phyloP scores from a whole-genome alignment of 2,113 vertebrate species.

The Ceyx margarethae region DNA sequence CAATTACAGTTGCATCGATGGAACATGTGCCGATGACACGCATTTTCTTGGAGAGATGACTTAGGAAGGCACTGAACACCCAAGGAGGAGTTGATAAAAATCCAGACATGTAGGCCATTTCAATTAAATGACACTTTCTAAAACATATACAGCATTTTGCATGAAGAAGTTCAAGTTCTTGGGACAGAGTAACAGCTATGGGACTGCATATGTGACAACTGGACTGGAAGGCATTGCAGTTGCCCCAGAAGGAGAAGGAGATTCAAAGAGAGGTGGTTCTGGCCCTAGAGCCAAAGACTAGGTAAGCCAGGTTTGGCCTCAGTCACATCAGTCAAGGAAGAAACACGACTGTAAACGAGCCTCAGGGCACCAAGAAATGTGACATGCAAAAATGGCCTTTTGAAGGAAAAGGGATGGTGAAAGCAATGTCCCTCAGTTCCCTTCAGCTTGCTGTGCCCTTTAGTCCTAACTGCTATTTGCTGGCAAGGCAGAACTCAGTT shows the following conservation, averaged over 20 bases:
- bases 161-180: neutral
- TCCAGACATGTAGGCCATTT: neutral
- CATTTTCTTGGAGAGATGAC: neutral
- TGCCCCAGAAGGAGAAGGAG: neutral
- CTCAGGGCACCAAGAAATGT: neutral
- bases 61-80: neutral
- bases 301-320: neutral
- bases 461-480: neutral
- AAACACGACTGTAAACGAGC: neutral
- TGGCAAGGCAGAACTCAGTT: neutral
- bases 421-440: neutral
- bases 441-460: neutral
- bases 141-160: neutral
- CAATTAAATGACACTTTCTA: neutral
- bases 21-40: neutral
- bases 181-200: neutral
- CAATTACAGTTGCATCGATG: neutral
- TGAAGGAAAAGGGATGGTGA: neutral
- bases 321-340: neutral
- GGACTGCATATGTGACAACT: neutral
- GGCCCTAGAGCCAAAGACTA: neutral
- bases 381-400: neutral
- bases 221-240: neutral
- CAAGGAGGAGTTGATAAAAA: neutral
- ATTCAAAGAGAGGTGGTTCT: neutral